Evolutionary conservation across 2,113 vertebrate species (phyloP), one percentile per base, ranked within the genome.

Genomic region (Rhea americana): DNA sequence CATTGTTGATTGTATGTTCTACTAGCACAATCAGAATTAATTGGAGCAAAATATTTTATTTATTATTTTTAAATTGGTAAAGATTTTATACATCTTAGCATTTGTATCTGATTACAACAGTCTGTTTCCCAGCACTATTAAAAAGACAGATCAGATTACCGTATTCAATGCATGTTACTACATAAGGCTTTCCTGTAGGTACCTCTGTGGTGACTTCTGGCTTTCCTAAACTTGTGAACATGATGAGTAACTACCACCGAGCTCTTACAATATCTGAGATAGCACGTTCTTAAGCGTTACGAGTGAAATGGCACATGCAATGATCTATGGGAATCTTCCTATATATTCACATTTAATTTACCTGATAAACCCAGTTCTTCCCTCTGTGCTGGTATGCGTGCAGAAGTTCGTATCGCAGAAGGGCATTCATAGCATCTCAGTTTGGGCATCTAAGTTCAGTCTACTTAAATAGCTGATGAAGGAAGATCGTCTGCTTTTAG

Each of bases 31-130:
- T 93, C 95, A 95, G 96, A 97, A 98, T 97, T 97, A 96, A 97
- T 97, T 95, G 95, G 92, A 94, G 91, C 15, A 22, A 96, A 97
- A 96, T 96, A 96, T 97, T 97, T 96, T 96, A 53, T 81, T 92
- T 83, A 91, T 95, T 97, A 96, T 97, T 97, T 97, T 97, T 97
- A 96, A 97, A 95, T 96, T 87, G 96, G 95, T 96, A 96, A 96
- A 97, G 96, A 94, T 96, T 96, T 94, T 94, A 92, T 92, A 94
- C 87, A 90, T 96, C 95, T 93, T 94, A 95, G 86, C 91, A 92
- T 96, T 96, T 90, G 89, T 93, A 92, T 93, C 87, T 82, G 87
- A 96, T 96, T 94, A 96, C 97, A 97, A 95, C 83, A 97, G 96
- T 97, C 96, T 97, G 72, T 85, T 95, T 86, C 82, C n/a, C 13